phyloP scores from a whole-genome alignment of 2,888 invertebrate species.

The Dolichomitus sp. region DNA sequence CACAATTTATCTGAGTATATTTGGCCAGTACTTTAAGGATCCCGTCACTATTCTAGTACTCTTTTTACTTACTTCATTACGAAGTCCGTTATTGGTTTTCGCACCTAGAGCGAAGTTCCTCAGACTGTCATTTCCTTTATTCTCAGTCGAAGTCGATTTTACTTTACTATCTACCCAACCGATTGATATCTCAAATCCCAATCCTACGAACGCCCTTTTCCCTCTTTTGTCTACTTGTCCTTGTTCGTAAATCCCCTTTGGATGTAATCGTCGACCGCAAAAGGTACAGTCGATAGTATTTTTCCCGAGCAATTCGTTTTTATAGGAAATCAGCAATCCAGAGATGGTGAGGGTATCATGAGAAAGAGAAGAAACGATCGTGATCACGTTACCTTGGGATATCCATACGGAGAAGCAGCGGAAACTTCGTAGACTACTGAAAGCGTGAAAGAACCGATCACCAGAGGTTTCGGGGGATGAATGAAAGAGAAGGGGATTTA shows the following conservation, averaged over 20 bases:
- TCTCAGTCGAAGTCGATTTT: background rate
- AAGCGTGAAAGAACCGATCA: conserved; percentile 48
- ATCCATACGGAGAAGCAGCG: conserved; percentile 72
- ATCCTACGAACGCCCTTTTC: background rate
- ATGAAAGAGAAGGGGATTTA: conserved; percentile 38
- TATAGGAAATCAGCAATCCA: conserved; percentile 71
- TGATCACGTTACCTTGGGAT: conserved; percentile 71
- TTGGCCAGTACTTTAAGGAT: background rate
- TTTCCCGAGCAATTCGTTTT: conserved; percentile 75
- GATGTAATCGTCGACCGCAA: conserved; percentile 33
- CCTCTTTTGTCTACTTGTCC: conserved; percentile 15
- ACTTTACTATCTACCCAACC: conserved; percentile 28
- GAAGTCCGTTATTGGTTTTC: background rate
- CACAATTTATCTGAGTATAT: too few species aligned
- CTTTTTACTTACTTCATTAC: background rate
- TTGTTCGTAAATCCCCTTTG: conserved; percentile 47
- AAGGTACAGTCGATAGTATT: background rate
- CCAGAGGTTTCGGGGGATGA: conserved; percentile 36
- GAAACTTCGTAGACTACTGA: conserved; percentile 68
- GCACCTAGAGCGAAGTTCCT: background rate
- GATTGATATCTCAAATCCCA: conserved; percentile 31
- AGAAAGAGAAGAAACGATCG: conserved; percentile 32
- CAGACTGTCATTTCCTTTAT: background rate
- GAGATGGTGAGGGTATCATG: conserved; percentile 15
- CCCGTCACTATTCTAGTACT: background rate